Evolutionary conservation across 2,888 invertebrate genomes (phyloP).

Genomic region (Pomacea canaliculata): DNA sequence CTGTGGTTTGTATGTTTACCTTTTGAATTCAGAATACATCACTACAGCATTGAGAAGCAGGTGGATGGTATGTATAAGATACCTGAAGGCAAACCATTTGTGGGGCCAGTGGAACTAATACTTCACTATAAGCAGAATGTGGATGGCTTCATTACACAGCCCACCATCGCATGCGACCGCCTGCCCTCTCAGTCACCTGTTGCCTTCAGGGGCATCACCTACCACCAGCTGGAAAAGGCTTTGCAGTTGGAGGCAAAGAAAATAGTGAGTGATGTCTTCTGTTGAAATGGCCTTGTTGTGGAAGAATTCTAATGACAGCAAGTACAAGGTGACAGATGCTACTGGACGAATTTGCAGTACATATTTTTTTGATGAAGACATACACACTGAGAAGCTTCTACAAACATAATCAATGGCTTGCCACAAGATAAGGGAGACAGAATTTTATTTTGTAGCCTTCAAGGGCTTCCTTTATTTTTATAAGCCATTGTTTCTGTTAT

Average conservation of each 20-base stretch:
- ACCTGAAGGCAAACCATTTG: slow-evolving; percentile 63
- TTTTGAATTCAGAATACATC: slow-evolving; percentile 59
- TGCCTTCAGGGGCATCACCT: slow-evolving; percentile 67
- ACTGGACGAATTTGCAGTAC: too few relatives aligned
- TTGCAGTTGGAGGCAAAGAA: slow-evolving; percentile 53
- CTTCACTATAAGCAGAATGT: slow-evolving; percentile 58
- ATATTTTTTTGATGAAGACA: too few relatives aligned
- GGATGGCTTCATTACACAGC: slow-evolving; percentile 66
- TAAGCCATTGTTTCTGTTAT: too few relatives aligned
- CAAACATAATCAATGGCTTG: too few relatives aligned
- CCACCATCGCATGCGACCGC: slow-evolving; percentile 61
- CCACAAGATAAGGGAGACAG: too few relatives aligned
- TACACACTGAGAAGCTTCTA: too few relatives aligned
- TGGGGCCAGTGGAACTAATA: slow-evolving; percentile 67
- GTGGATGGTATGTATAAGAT: slow-evolving; percentile 67
- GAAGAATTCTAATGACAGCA: too few relatives aligned
- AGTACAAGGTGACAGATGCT: too few relatives aligned
- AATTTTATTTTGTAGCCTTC: too few relatives aligned
- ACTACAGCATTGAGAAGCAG: slow-evolving; percentile 68
- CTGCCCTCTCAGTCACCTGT: slow-evolving; percentile 57
- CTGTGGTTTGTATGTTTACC: too few relatives aligned
- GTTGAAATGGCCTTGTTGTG: background rate
- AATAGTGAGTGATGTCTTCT: slow-evolving; percentile 2
- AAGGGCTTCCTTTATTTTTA: too few relatives aligned
- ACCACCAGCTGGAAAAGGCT: slow-evolving; percentile 62